Base-by-base conservation (phyloP, 2,888 invertebrate genomes). In the Acleris sparsana region DNA sequence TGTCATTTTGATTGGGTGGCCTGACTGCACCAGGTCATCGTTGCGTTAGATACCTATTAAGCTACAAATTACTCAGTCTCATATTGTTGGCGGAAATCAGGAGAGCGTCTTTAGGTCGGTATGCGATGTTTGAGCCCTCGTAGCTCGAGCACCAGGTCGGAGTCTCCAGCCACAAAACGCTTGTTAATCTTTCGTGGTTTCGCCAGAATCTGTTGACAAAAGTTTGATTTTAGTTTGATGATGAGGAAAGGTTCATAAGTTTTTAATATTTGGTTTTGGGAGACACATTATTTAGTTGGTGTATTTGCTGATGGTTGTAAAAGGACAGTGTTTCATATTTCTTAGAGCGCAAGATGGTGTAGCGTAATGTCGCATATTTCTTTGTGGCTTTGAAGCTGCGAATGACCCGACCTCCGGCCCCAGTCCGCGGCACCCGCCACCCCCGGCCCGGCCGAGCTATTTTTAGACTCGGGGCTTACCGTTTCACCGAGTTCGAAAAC, bases 161-260 rank as follows among this genome's bases (percentile, higher is more conserved):
- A 94, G 80, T 95, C 95, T 69, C 92, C 93, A 1, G 94, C 92
- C 55, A 95, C 93, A 79, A 94, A 95, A 65, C 95, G 92, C 78
- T 95, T 95, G 73, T 94, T 93, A 80, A 95, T 94, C 73, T 93
- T 88, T 71, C 90, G 82, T 44, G 76, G 75, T 69, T 87, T 86
- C 53, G 77, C 71, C 39, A 83, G 68, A 69, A 87, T 85, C 93
- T 93, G 86, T 73, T 73, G 76, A 78, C 73, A 84, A 85, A 78
- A 73, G n/a, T 17, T 20, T 49, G 17, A 7, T 18, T 17, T 49
- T 6, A n/a, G 4, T 44, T 11, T 16, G 11, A 13, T 44, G 13
- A 2, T 2, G n/a, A n/a, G n/a, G n/a, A n/a, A 16, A 13, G 43
- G 16, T 44, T 16, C 16, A 6, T 3, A 44, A 16, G 16, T 44